phyloP scores from a whole-genome alignment of 23 tunicate species.

The Trididemnum clinides region DNA sequence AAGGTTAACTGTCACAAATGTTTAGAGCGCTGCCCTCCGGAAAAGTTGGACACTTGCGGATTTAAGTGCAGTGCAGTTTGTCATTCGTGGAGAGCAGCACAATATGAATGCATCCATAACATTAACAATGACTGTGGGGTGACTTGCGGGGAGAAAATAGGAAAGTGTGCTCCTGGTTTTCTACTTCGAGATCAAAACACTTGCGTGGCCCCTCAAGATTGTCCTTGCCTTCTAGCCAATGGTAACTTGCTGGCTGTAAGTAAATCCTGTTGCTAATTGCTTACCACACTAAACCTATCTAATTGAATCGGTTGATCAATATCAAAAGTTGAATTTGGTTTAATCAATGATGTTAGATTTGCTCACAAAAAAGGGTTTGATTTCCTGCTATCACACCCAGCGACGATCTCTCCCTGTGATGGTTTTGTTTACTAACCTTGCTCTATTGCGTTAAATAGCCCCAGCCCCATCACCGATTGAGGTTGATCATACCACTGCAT shows the following conservation, averaged over 20 bases:
- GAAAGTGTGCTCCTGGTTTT: conserved; percentile 64
- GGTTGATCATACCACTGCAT: no score
- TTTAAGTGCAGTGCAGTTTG: conserved; percentile 81
- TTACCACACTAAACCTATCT: no score
- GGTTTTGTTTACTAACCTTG: no score
- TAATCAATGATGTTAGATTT: no score
- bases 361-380: no score
- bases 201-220: conserved; percentile 76
- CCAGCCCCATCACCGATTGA: no score
- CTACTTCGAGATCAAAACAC: conserved; percentile 67
- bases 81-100: conserved; percentile 96
- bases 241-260: conserved; percentile 93
- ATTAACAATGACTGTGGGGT: conserved; percentile 60
- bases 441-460: no score
- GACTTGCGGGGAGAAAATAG: conserved; percentile 74
- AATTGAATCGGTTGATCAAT: no score
- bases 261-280: no score
- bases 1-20: not conserved
- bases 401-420: no score
- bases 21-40: conserved; percentile 68
- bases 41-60: conserved; percentile 66
- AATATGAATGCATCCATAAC: conserved; percentile 90
- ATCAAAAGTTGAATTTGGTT: no score
- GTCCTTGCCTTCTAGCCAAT: conserved; percentile 87
- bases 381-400: no score